A percentile compares a stretch with the other conserved stretches of the same genome.
Conservation (phyloP, 2,888 invertebrate genomes). For the Pachymerium ferrugineum region DNA sequence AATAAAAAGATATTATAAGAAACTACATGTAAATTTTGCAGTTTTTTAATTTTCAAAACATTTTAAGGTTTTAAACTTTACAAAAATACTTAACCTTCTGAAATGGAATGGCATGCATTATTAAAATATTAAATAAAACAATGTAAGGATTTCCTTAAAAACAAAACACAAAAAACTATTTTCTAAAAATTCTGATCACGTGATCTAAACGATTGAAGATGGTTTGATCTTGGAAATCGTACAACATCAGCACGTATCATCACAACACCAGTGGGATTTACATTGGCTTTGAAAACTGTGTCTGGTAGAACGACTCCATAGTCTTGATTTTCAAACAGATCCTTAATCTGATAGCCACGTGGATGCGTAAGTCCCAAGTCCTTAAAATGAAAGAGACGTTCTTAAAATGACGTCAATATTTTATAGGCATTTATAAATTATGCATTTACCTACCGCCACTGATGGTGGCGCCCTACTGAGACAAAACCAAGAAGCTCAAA, state of each 20-base stretch:
- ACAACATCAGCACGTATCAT: slow-evolving; percentile 33
- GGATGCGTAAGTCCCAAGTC: slow-evolving; percentile 68
- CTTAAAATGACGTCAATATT: too few relatives aligned
- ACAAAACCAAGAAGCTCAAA: too few relatives aligned
- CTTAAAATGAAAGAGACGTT: slow-evolving; percentile 30
- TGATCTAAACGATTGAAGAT: neutral
- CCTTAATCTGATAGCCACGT: slow-evolving; percentile 67
- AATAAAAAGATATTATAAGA: neutral
- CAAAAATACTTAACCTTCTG: neutral
- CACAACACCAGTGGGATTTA: slow-evolving; percentile 36
- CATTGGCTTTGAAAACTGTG: slow-evolving; percentile 29
- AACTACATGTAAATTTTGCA: neutral
- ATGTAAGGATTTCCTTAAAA: too few relatives aligned
- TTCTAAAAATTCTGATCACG: neutral
- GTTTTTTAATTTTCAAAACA: neutral
- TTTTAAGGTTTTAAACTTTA: neutral
- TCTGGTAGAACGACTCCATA: slow-evolving; percentile 75
- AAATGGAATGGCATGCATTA: neutral
- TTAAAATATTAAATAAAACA: slow-evolving; percentile 1
- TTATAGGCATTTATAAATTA: too few relatives aligned
- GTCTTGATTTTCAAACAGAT: slow-evolving; percentile 77
- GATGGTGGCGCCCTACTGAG: too few relatives aligned
- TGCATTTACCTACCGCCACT: too few relatives aligned
- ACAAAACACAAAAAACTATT: too few relatives aligned
- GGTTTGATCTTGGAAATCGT: neutral